Evolutionary conservation across 2,888 invertebrate genomes (phyloP).

Genomic region (Tachina grossa): DNA sequence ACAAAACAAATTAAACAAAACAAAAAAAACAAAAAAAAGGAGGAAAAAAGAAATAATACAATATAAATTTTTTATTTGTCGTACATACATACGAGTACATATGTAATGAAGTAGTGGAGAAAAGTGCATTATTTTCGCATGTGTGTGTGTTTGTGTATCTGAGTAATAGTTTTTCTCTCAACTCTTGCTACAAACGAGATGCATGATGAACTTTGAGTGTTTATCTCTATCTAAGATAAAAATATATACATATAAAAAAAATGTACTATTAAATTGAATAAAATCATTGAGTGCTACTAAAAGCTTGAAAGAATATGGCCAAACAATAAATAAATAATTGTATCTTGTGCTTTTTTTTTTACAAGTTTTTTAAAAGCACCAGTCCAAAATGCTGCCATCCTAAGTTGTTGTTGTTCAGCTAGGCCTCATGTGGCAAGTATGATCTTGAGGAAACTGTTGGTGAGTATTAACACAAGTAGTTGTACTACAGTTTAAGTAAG

Average conservation of each 20-base stretch:
- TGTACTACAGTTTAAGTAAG: too few relatives aligned
- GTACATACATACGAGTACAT: background rate
- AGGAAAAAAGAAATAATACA: slow-evolving; percentile 2
- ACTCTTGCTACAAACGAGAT: slow-evolving; percentile 18
- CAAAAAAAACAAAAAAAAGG: background rate
- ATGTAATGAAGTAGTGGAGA: background rate
- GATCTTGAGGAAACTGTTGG: slow-evolving; percentile 69
- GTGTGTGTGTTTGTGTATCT: slow-evolving; percentile 45
- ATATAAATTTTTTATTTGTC: slow-evolving; percentile 8
- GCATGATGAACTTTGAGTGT: slow-evolving; percentile 45
- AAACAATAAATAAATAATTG: background rate
- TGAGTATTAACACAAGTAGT: slow-evolving; percentile 45
- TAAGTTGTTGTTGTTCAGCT: slow-evolving; percentile 30
- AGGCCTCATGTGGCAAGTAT: slow-evolving; percentile 68
- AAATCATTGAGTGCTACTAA: slow-evolving; percentile 2
- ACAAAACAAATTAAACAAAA: slow-evolving; percentile 46
- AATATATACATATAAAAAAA: background rate
- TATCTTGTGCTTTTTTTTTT: background rate
- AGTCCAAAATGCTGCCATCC: slow-evolving; percentile 32
- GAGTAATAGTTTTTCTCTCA: slow-evolving; percentile 43
- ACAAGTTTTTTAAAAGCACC: background rate
- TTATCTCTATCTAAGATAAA: slow-evolving; percentile 37
- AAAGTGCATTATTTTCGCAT: slow-evolving; percentile 47
- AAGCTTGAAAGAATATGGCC: background rate
- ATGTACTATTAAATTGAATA: slow-evolving; percentile 13